Base-by-base conservation (phyloP, 2,888 invertebrate genomes). In the Caenorhabditis macrosperma region DNA sequence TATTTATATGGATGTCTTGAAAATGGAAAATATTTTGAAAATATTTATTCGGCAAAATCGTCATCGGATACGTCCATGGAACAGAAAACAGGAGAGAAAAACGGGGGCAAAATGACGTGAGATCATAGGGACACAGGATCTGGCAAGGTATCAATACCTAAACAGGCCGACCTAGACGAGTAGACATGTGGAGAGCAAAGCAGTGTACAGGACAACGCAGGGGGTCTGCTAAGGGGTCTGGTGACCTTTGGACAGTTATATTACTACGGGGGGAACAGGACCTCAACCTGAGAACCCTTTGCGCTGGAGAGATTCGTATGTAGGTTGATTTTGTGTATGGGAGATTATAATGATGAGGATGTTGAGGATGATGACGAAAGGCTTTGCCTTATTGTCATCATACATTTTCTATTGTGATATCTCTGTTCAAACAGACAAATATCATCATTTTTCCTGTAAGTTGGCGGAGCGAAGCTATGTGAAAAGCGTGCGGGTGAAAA, bases 71-170 rank as follows among this genome's bases (percentile, higher is more conserved):
- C n/a, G n/a, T n/a, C n/a, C n/a, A n/a, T n/a, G n/a, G 24, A 50
- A 50, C 35, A 52, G 7, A 38, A 33, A 26, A 48, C 26, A 24
- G n/a, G 9, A 26, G 20, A n/a, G 24, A 26, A 26, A 46, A 22
- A 63, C n/a, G n/a, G n/a, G 17, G 44, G 44, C 17, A 17, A 44
- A 63, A 20, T 33, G 55, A 12, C 17, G 24, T 20, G 55, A 72
- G 57, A 64, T 55, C 63, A 17, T 17, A n/a, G n/a, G n/a, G n/a
- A 55, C 22, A 28, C 33, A 55, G 35, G 50, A 57, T 60, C 59
- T 66, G 66, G 41, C 50, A 59, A 30, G 57, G 74, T 44, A 67
- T 67, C 60, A 75, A 41, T 60, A 50, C 52, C 60, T 60, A 61
- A 67, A 41, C 24, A 63, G 64, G 48, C 20, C 55, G 28, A 72